Conservation (phyloP, 1,140 invertebrate genomes). For the Cyrtorhinus lividipennis region DNA sequence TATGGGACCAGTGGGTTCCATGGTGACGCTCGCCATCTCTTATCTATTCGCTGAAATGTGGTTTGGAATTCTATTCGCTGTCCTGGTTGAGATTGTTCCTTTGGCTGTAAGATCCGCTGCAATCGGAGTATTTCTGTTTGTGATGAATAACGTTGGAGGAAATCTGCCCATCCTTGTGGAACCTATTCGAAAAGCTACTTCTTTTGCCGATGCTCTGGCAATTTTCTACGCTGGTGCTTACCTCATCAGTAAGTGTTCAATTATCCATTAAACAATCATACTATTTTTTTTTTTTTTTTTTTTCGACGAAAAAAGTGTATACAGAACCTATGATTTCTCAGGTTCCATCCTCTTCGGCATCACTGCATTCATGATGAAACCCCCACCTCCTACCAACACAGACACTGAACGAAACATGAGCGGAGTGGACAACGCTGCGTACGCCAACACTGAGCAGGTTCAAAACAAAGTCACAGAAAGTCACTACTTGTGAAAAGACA, state of each 20-base stretch:
- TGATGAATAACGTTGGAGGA: slow-evolving; percentile 89
- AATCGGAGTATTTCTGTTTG: slow-evolving; percentile 71
- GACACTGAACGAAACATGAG: slow-evolving; percentile 20
- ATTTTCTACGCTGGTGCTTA: slow-evolving; percentile 78
- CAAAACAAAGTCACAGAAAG: slow-evolving; percentile 20
- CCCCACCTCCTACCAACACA: slow-evolving; percentile 14
- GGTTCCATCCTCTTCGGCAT: slow-evolving; percentile 27
- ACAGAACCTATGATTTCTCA: slow-evolving; percentile 13
- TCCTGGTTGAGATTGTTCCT: slow-evolving; percentile 75
- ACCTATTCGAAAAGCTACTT: slow-evolving; percentile 59
- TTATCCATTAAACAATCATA: not conserved
- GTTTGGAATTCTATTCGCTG: slow-evolving; percentile 81
- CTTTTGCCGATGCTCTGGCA: slow-evolving; percentile 66
- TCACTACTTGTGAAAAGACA: slow-evolving; percentile 21
- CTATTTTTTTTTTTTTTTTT: too few relatives aligned
- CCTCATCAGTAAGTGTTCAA: slow-evolving; percentile 52
- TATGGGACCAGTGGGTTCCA: slow-evolving; percentile 65
- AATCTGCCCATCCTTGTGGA: slow-evolving; percentile 76
- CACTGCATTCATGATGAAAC: slow-evolving; percentile 25
- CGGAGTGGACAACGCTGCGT: slow-evolving; percentile 27
- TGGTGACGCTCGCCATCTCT: slow-evolving; percentile 67
- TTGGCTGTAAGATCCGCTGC: slow-evolving; percentile 62
- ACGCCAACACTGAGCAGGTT: slow-evolving; percentile 22
- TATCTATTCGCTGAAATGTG: slow-evolving; percentile 90
- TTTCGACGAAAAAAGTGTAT: not conserved